Base-by-base conservation (phyloP, 2,888 invertebrate genomes). In the Punctoribates punctum region DNA sequence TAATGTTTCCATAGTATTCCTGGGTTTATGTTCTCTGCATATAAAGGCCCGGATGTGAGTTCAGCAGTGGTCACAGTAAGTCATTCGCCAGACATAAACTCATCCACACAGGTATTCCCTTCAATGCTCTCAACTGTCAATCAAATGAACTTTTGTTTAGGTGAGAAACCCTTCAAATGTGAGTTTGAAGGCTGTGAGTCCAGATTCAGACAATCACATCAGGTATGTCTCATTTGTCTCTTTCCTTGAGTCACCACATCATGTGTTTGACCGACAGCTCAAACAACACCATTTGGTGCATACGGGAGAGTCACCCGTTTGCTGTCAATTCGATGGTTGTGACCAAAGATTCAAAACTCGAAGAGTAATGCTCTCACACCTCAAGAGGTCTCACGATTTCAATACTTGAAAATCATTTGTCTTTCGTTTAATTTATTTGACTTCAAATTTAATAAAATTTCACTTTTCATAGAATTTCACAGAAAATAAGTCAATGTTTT, bases 11-110 rank as follows among this genome's bases (percentile, higher is more conserved):
- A 1, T 13, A 42, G 1, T 42, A 42, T 13, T 42, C 13, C 13
- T 42, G 42, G 11, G 1, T 11, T 13, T 42, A 13, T 42, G 11
- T 13, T 42, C 1, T 13, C 9, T 42, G 4, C 11, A 13, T 13
- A 42, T 13, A 42, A 42, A 42, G 60, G 60, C 60, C 60, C 6
- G 60, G 60, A 2, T 60, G 60, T 25, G 60, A 60, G 25, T 60
- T 60, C 60, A 60, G 20, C 2, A 60, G 60, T 20, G 27, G 60
- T 60, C 60, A 60, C 27, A 60, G 60, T 27, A 60, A 29, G 27
- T 60, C 60, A 6, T 60, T 60, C 27, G 17, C 60, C 25, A 60
- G 60, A 60, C 60, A 60, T 60, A 60, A 60, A 27, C 25, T 60
- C 13, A 29, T 60, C 1, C 60, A 60, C 54, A 54, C 54, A 2